Evolutionary conservation across 1,140 invertebrate species (phyloP), one percentile per base, ranked within the genome.

Genomic region (Stenopsyche tienmushanensis): DNA sequence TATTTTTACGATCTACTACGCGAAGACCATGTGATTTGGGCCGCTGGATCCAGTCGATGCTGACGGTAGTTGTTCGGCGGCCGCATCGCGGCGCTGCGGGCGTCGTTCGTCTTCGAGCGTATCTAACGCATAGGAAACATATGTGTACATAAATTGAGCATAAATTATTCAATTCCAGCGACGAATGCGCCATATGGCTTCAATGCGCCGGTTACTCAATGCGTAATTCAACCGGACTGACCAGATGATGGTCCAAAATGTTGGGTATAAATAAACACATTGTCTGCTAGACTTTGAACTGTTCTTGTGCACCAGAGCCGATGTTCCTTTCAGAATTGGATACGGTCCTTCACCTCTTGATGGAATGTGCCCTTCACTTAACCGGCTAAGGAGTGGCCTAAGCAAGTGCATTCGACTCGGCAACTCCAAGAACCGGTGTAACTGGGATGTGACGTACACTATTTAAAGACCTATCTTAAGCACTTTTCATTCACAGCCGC

Each of bases 341-440:
- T 18, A 47, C 17, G 57, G 57, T 60, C 57, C 41, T 60, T 60
- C 57, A 60, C 57, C 57, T 44, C 20, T 17, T 24, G 21, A 18
- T 47, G 57, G 57, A 60, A 60, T 60, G 57, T 49, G 57, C 57
- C 44, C 57, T 60, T 60, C 57, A 47, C 57, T 39, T 3, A 23
- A 25, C 9, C 18, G 23, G 13, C 10, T 17, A 26, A 53, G 50
- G 50, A 57, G 53, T 57, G 53, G 25, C 50, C 18, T 24, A 24
- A 29, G 23, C 50, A 53, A 53, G 50, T 53, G 50, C 50, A 53
- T 53, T 53, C 50, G 25, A 53, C n/a, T n/a, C n/a, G n/a, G n/a
- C n/a, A n/a, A n/a, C n/a, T n/a, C n/a, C n/a, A n/a, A n/a, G n/a
- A n/a, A n/a, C n/a, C n/a, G n/a, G n/a, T n/a, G n/a, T 26, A 25